These are phyloP conservation scores for Cyrtonyx montezumae DNA, from an alignment of 2,113 vertebrate genomes.

Conservation along the genomic window DNA sequence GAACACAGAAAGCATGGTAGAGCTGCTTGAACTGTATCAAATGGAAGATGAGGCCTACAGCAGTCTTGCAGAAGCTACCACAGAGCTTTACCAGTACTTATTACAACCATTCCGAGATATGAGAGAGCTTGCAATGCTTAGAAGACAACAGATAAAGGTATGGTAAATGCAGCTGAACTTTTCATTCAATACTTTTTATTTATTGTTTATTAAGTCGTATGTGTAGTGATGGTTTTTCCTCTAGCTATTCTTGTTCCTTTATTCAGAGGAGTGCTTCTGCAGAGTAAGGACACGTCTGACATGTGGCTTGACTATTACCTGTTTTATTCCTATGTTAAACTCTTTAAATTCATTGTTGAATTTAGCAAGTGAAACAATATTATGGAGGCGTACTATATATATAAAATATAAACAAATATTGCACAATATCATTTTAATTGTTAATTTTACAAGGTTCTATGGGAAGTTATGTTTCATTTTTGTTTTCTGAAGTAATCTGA, in stretches of 20 bases:
- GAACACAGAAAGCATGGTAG: conserved; percentile 94
- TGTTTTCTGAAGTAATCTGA: background rate
- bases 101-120: conserved; percentile 98
- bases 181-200: background rate
- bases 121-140: conserved; percentile 95
- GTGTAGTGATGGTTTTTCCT: background rate
- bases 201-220: background rate
- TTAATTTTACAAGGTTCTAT: background rate
- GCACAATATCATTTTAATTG: accelerated
- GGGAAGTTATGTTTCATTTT: background rate
- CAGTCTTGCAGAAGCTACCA: conserved; percentile 92
- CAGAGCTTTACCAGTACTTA: conserved; percentile 95
- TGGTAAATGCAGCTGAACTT: background rate
- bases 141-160: conserved; percentile 99
- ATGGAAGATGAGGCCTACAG: conserved; percentile 93
- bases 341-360: background rate
- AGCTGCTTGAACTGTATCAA: conserved; percentile 91
- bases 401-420: background rate
- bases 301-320: background rate
- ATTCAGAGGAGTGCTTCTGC: background rate
- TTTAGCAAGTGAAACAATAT: background rate
- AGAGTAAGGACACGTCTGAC: background rate
- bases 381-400: background rate
- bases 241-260: background rate
- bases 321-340: background rate